Percentiles rank a stretch among this genome's conserved stretches.
Evolutionary conservation across 2,113 vertebrate genomes (phyloP).

Genomic region (Ramphastos sulfuratus): DNA sequence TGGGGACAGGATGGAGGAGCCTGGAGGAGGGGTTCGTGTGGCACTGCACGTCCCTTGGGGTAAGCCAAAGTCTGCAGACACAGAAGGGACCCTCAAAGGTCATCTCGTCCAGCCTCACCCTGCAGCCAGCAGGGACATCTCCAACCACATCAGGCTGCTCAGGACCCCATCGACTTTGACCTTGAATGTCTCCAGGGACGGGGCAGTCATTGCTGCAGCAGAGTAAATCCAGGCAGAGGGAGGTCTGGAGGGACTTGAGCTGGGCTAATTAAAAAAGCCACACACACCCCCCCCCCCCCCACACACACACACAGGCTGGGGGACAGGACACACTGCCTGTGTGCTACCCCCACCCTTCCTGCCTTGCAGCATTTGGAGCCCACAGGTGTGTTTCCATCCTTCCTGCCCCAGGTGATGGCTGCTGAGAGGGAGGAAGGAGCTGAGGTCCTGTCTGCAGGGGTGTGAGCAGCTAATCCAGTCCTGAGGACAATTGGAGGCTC

Average conservation of each 20-base stretch:
- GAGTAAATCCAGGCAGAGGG: background rate
- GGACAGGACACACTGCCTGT: too few relatives aligned
- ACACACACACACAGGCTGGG: background rate
- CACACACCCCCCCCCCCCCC: rapidly evolving
- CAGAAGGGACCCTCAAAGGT: too few relatives aligned
- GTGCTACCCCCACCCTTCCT: background rate
- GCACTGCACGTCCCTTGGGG: background rate
- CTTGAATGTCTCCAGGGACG: too few relatives aligned
- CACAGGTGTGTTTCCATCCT: background rate
- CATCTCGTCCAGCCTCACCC: too few relatives aligned
- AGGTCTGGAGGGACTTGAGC: background rate
- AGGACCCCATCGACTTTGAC: too few relatives aligned
- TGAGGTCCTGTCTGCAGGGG: background rate
- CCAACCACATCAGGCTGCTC: too few relatives aligned
- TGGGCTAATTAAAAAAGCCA: background rate
- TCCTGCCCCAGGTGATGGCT: background rate
- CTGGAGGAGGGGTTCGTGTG: background rate
- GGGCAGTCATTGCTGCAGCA: background rate
- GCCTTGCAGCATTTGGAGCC: background rate
- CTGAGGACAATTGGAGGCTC: background rate
- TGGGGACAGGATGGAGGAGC: background rate
- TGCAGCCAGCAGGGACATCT: too few relatives aligned
- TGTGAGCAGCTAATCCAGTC: background rate
- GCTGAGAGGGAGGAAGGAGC: background rate
- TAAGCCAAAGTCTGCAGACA: background rate